These are phyloP conservation scores for Amiota mariae DNA, from an alignment of 2,888 invertebrate species.

Conservation along the genomic window DNA sequence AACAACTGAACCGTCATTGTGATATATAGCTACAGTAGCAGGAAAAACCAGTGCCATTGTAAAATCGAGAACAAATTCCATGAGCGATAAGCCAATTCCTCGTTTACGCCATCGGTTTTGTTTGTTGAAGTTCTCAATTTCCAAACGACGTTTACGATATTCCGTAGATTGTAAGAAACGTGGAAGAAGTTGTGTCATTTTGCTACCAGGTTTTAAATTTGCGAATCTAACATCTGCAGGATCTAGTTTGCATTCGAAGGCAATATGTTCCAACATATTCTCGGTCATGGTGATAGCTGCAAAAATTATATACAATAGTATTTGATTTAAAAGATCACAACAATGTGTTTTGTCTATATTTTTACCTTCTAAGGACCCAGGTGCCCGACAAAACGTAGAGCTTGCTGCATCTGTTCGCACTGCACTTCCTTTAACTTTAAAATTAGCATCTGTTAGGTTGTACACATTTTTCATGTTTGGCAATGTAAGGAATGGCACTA, in stretches of 20 bases:
- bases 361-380: conserved; percentile 75
- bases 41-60: conserved; percentile 74
- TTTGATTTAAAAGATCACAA: not conserved
- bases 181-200: conserved; percentile 73
- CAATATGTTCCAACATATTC: conserved; percentile 79
- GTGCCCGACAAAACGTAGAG: conserved; percentile 81
- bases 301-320: no score
- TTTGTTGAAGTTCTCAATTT: conserved; percentile 78
- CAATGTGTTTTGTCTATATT: not conserved
- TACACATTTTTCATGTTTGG: conserved; percentile 76
- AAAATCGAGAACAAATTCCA: conserved; percentile 79
- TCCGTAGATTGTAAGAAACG: conserved; percentile 75
- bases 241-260: conserved; percentile 74
- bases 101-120: conserved; percentile 80
- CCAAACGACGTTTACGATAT: conserved; percentile 75
- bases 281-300: conserved; percentile 76
- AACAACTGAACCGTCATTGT: conserved; percentile 80
- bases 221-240: conserved; percentile 76
- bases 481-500: conserved; percentile 55
- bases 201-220: conserved; percentile 73
- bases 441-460: conserved; percentile 76
- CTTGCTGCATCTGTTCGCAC: conserved; percentile 79
- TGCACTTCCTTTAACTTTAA: conserved; percentile 79
- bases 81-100: conserved; percentile 80
- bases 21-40: conserved; percentile 79